A percentile compares a stretch with the other conserved stretches of the same genome.
Conservation (phyloP, 2,888 invertebrate species). For the Aromia moschata region DNA sequence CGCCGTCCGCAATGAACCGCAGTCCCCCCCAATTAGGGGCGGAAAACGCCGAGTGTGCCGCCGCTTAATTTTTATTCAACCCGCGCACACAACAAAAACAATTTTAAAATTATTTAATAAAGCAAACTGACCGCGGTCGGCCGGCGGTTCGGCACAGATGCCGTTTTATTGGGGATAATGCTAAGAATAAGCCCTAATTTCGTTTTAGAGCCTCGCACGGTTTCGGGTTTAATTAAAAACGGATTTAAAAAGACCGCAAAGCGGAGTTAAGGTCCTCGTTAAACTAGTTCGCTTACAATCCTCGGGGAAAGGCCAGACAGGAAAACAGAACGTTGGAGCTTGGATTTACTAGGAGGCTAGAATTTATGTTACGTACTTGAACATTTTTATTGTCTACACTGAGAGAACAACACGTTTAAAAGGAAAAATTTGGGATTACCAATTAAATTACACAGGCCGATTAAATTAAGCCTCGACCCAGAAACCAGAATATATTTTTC, state of each 20-base stretch:
- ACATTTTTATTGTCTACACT: too few relatives aligned
- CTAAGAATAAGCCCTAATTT: slow-evolving; percentile 21
- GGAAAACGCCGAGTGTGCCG: not conserved
- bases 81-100: slow-evolving; percentile 9
- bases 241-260: slow-evolving; percentile 24
- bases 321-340: not conserved
- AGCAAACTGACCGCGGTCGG: slow-evolving; percentile 2
- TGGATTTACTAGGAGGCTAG: not conserved
- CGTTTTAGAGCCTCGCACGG: slow-evolving; percentile 15
- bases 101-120: slow-evolving; percentile 23
- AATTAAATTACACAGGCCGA: too few relatives aligned
- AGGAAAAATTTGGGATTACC: too few relatives aligned
- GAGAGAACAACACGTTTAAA: too few relatives aligned
- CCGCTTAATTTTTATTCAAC: slow-evolving; percentile 7
- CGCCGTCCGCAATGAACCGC: too few relatives aligned
- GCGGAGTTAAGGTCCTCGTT: slow-evolving; percentile 5
- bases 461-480: too few relatives aligned
- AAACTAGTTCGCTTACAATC: slow-evolving; percentile 13
- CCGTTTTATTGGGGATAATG: slow-evolving; percentile 24
- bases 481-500: too few relatives aligned
- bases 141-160: slow-evolving; percentile 19
- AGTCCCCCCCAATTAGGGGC: too few relatives aligned
- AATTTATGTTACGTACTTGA: too few relatives aligned
- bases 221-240: slow-evolving; percentile 25
- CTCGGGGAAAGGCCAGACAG: not conserved